Evolutionary conservation across 1,140 invertebrate species (phyloP).

Genomic region (Listronotus bonariensis): DNA sequence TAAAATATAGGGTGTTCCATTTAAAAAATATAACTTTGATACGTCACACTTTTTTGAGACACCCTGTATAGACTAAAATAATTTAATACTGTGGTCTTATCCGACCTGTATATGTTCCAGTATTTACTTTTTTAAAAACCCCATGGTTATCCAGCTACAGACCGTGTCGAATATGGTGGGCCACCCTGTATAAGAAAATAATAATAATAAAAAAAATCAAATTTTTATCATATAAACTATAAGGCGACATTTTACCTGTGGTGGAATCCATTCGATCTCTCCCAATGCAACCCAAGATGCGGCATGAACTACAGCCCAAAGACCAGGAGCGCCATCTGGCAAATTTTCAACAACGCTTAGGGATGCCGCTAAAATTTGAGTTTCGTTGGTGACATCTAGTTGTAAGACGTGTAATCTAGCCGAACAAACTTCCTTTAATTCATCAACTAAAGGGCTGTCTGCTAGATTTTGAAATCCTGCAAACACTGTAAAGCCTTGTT

Average conservation of each 20-base stretch:
- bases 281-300: constrained; percentile 86
- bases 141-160: too few relatives aligned
- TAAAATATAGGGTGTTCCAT: too few relatives aligned
- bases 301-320: constrained; percentile 91
- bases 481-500: constrained; percentile 81
- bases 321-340: constrained; percentile 73
- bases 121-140: too few relatives aligned
- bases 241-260: constrained; percentile 51
- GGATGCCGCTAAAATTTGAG: constrained; percentile 73
- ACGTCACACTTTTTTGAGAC: too few relatives aligned
- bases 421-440: constrained; percentile 75
- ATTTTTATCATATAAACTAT: too few relatives aligned
- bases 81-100: too few relatives aligned
- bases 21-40: too few relatives aligned
- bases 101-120: too few relatives aligned
- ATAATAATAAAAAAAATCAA: too few relatives aligned
- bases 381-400: constrained; percentile 75
- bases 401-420: constrained; percentile 74
- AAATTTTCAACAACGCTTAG: constrained; percentile 76
- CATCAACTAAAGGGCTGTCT: constrained; percentile 66
- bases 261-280: constrained; percentile 86
- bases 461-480: constrained; percentile 72
- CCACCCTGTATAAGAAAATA: too few relatives aligned
- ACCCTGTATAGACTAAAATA: too few relatives aligned
- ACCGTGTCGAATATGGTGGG: too few relatives aligned